Evolutionary conservation across 1,140 invertebrate species (phyloP).

Genomic region (Drepana arcuata): DNA sequence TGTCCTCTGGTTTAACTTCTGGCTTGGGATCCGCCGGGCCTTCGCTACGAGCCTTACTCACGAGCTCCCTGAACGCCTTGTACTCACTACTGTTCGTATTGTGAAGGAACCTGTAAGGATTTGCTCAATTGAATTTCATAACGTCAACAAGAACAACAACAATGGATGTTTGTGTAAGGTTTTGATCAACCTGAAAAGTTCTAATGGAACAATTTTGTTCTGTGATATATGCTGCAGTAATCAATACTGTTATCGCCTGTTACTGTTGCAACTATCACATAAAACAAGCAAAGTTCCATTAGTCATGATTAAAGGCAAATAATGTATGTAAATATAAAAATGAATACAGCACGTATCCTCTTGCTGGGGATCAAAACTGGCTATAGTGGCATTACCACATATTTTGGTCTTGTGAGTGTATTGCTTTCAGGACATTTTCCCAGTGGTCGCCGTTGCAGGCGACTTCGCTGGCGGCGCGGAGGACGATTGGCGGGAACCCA

Average conservation of each 20-base stretch:
- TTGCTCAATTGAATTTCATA: constrained; percentile 13
- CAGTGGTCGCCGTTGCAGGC: constrained; percentile 65
- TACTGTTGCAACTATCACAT: too few species aligned
- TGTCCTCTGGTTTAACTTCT: constrained; percentile 61
- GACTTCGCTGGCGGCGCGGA: constrained; percentile 54
- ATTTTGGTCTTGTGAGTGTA: constrained; percentile 64
- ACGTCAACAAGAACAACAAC: constrained; percentile 14
- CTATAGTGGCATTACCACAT: constrained; percentile 66
- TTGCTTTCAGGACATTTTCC: constrained; percentile 68
- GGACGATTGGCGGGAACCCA: constrained; percentile 49
- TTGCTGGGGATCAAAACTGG: constrained; percentile 35
- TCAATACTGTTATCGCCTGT: not conserved
- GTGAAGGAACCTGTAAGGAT: constrained; percentile 62
- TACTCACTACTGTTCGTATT: constrained; percentile 60
- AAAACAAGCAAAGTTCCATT: not conserved
- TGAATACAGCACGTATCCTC: constrained; percentile 58
- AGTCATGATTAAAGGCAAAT: constrained; percentile 21
- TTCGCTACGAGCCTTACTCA: constrained; percentile 39
- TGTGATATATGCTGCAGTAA: not conserved
- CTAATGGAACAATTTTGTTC: constrained; percentile 1
- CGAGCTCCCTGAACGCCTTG: constrained; percentile 58
- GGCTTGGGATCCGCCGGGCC: constrained; percentile 31
- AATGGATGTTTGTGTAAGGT: constrained; percentile 29
- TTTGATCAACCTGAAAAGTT: constrained; percentile 29
- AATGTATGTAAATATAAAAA: constrained; percentile 50